phyloP scores from a whole-genome alignment of 2,113 vertebrate genomes.

The Falco punctatus region DNA sequence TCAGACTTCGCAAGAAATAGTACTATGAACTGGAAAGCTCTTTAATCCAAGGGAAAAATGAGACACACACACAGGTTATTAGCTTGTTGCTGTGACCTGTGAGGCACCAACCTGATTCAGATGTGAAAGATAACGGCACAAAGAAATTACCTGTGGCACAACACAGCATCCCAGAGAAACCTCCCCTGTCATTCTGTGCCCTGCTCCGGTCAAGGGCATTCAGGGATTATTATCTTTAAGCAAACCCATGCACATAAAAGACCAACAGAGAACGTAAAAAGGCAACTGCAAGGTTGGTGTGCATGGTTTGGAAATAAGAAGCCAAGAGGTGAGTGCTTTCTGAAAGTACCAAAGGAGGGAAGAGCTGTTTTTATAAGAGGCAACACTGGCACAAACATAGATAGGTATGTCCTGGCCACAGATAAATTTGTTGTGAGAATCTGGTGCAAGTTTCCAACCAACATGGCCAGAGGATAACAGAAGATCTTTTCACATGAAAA shows the following conservation, averaged over 20 bases:
- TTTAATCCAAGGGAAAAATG: not conserved
- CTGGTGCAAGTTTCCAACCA: not conserved
- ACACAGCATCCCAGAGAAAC: not conserved
- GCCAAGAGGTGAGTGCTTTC: not conserved
- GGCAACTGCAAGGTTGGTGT: accelerated
- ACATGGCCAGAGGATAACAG: accelerated
- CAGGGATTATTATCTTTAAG: not conserved
- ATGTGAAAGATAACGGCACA: accelerated
- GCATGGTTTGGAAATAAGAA: not conserved
- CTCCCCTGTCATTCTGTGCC: not conserved
- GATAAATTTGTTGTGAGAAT: not conserved
- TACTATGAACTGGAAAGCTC: not conserved
- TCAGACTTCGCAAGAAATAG: not conserved
- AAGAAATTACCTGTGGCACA: accelerated
- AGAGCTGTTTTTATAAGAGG: not conserved
- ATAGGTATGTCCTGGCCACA: not conserved
- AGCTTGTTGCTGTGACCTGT: not conserved
- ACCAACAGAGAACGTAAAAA: accelerated
- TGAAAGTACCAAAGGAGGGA: accelerated
- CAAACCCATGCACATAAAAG: accelerated
- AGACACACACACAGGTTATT: accelerated
- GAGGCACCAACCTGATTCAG: not conserved
- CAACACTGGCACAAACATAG: not conserved
- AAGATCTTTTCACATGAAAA: not conserved
- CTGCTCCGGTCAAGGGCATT: not conserved